Base-by-base conservation (phyloP, 2,113 vertebrate genomes). In the Albula goreensis region DNA sequence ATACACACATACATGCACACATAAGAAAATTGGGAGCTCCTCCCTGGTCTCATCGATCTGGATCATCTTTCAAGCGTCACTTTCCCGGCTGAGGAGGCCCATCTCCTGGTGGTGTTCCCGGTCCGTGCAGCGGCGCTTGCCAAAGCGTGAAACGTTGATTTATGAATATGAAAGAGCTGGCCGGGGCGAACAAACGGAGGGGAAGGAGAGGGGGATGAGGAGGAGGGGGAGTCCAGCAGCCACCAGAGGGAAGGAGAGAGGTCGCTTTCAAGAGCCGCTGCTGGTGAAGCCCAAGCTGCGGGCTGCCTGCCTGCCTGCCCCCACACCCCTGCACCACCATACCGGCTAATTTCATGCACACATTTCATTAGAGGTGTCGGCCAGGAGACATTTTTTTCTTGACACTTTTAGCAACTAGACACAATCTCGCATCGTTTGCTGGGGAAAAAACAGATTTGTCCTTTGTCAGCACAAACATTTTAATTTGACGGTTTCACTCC, bases 391-490 rank as follows among this genome's bases (percentile, higher is more conserved):
- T 85, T 90, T 87, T 92, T 82, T 94, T 88, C 92, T 19, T 95
- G 95, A 96, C 95, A 96, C 95, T 96, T 95, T 94, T 94, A 96
- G 96, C 95, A 95, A 97, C 95, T 95, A 96, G 94, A 95, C 96
- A 94, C 95, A 94, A 97, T 98, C 96, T 92, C 98, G 97, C 97
- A 96, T 92, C 88, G 95, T 95, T 97, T 96, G 97, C 97, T 95
- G 93, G 94, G 97, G 93, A 83, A 93, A 92, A 93, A 96, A 97
- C 95, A 94, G 93, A 96, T 97, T 97, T 96, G 95, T 95, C 96
- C 97, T 97, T 96, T 97, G 97, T 99, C 98, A 99, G 98, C 98
- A 98, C 94, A 97, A 98, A 97, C 96, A 96, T 95, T 96, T 96
- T 97, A 97, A 98, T 98, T 96, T 97, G 96, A 97, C 95, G 95